phyloP scores from a whole-genome alignment of 2,888 invertebrate genomes.

The Apoda limacodes region DNA sequence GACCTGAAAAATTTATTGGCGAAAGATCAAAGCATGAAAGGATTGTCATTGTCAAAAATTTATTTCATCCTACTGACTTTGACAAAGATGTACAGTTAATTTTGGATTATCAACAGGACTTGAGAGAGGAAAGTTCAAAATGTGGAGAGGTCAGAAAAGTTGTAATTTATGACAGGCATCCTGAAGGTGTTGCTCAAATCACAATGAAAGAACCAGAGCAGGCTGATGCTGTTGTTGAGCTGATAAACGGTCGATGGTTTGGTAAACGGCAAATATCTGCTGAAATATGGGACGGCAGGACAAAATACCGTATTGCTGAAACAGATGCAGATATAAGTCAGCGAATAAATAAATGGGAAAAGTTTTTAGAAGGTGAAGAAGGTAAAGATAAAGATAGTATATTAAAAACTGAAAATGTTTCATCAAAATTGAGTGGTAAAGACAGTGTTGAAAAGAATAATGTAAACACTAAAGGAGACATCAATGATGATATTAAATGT shows the following conservation, averaged over 20 bases:
- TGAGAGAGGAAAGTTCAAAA: constrained; percentile 89
- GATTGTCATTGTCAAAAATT: constrained; percentile 92
- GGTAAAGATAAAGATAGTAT: constrained; percentile 21
- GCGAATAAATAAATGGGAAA: constrained; percentile 88
- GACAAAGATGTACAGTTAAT: constrained; percentile 90
- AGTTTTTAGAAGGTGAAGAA: constrained; percentile 78
- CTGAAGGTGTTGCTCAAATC: constrained; percentile 94
- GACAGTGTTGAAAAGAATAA: constrained; percentile 4
- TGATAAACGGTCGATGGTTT: constrained; percentile 92
- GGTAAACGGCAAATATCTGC: constrained; percentile 87
- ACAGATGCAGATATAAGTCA: constrained; percentile 88
- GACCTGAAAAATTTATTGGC: constrained; percentile 90
- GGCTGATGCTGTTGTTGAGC: constrained; percentile 89
- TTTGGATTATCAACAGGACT: constrained; percentile 90
- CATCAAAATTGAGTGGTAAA: too few species aligned
- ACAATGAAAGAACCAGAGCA: constrained; percentile 91
- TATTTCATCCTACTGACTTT: constrained; percentile 91
- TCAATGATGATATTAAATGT: too few species aligned
- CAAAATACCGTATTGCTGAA: constrained; percentile 91
- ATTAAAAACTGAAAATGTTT: too few species aligned
- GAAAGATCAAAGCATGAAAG: constrained; percentile 90
- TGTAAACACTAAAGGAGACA: constrained; percentile 7
- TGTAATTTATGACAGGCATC: constrained; percentile 90
- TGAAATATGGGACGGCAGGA: constrained; percentile 95
- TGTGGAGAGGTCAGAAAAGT: constrained; percentile 95